Conservation (phyloP, 2,797 vertebrate species). For the Choloepus didactylus region DNA sequence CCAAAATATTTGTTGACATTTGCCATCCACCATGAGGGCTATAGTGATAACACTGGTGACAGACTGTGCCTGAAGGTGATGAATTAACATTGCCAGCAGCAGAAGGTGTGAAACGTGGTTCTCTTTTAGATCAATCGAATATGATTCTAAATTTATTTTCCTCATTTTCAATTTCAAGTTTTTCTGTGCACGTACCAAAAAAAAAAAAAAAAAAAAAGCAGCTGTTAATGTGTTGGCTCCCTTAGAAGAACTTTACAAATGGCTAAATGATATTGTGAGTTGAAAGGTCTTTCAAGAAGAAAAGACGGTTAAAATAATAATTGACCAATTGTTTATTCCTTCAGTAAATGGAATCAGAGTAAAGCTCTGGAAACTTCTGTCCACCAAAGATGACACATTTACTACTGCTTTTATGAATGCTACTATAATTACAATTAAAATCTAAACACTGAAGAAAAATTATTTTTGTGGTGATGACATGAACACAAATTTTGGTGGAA, state of each 20-base stretch:
- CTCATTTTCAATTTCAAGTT: not conserved
- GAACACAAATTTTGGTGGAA: not conserved
- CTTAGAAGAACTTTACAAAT: not conserved
- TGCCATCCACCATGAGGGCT: not conserved
- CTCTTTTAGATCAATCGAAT: not conserved
- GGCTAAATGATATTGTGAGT: not conserved
- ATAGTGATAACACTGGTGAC: not conserved
- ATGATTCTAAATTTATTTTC: slow-evolving; percentile 1
- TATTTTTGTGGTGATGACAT: not conserved
- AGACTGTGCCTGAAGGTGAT: not conserved
- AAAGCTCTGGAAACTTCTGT: slow-evolving; percentile 36
- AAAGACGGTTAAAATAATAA: not conserved
- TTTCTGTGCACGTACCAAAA: not conserved
- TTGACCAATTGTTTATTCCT: not conserved
- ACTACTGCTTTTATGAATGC: not conserved
- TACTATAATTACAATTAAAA: not conserved
- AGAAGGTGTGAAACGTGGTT: not conserved
- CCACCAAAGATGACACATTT: not conserved
- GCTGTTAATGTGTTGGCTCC: not conserved
- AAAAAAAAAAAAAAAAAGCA: not conserved
- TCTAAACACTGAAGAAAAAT: not conserved
- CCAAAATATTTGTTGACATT: not conserved
- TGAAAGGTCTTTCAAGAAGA: slow-evolving; percentile 34
- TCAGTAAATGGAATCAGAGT: not conserved
- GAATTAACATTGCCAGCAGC: not conserved